These are phyloP conservation scores for Drosophila antonietae DNA, from an alignment of 2,888 invertebrate genomes.

Conservation along the genomic window DNA sequence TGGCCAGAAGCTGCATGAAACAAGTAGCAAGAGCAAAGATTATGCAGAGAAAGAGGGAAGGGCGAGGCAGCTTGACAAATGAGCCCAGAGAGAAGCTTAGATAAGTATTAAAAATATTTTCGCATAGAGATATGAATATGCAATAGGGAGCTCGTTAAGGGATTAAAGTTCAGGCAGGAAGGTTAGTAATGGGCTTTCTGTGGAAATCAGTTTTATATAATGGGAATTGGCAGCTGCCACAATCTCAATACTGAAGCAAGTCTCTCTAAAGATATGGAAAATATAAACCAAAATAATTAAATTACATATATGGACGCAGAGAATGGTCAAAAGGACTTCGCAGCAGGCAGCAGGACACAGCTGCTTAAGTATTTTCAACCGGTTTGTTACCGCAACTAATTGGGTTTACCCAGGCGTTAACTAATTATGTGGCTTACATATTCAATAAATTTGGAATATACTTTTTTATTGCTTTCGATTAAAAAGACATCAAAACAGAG, in stretches of 20 bases:
- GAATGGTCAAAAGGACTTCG: conserved; percentile 1
- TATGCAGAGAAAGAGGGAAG: not conserved
- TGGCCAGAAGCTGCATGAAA: conserved; percentile 6
- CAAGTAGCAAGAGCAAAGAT: conserved; percentile 16
- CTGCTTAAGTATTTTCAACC: conserved; percentile 18
- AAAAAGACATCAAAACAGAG: conserved; percentile 66
- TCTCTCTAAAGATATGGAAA: not conserved
- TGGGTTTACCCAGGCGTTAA: conserved; percentile 67
- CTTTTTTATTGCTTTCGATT: conserved; percentile 75
- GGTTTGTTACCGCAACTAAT: conserved; percentile 45
- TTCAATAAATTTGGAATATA: conserved; percentile 38
- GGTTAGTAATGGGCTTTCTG: not conserved
- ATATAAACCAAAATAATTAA: conserved; percentile 1
- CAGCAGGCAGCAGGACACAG: conserved; percentile 19
- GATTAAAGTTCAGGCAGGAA: not conserved
- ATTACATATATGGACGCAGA: not conserved
- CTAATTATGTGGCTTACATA: conserved; percentile 60
- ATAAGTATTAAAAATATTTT: not conserved
- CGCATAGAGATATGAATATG: conserved; percentile 6
- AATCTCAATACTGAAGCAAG: not conserved
- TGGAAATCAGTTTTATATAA: not conserved
- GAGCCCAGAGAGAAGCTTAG: not conserved
- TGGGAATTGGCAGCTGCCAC: not conserved
- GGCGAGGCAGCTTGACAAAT: conserved; percentile 1
- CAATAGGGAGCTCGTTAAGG: not conserved